Base-by-base conservation (phyloP, 2,888 invertebrate genomes). In the Beris chalybata region DNA sequence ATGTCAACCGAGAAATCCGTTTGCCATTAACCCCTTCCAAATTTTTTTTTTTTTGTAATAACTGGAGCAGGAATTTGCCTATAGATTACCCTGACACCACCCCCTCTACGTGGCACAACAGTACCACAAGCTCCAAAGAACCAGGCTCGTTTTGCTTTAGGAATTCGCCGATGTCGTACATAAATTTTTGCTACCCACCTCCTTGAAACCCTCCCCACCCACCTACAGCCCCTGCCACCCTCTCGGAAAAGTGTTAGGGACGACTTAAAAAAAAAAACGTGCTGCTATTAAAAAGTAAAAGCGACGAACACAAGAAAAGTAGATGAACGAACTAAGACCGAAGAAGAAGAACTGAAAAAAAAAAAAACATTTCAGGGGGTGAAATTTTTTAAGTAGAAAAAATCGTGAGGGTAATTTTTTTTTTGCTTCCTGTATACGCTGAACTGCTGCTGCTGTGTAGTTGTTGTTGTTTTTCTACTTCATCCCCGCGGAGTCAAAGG, bases 401-500 rank as follows among this genome's bases (percentile, higher is more conserved):
- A 68, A 65, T 65, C 65, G 68, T 68, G 68, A 63, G 68, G 66
- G 55, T 56, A 64, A 56, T 64, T 64, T 64, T 64, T 45, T 64
- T 55, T 22, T 54, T 54, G 43, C 52, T 52, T 64, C 29, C 54
- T 68, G 56, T 56, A 59, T 61, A 65, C 65, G 54, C 55, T 67
- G 48, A 50, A 15, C 30, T 45, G 64, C 31, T 64, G 67, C 59
- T 64, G 55, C 53, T 57, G 57, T 50, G 57, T 48, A 50, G 63
- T 53, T 63, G 52, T 43, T 53, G 53, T 13, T 53, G 52, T 43
- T 53, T 30, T 53, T 38, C 38, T 63, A 48, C 48, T 63, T 53
- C 53, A 63, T 48, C 54, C 54, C 30, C 45, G 53, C 54, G 15
- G 56, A 66, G 66, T 69, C 71, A 73, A 77, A 77, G 75, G 77